phyloP scores from a whole-genome alignment of 2,113 vertebrate species.

The Cryptotis parvus region DNA sequence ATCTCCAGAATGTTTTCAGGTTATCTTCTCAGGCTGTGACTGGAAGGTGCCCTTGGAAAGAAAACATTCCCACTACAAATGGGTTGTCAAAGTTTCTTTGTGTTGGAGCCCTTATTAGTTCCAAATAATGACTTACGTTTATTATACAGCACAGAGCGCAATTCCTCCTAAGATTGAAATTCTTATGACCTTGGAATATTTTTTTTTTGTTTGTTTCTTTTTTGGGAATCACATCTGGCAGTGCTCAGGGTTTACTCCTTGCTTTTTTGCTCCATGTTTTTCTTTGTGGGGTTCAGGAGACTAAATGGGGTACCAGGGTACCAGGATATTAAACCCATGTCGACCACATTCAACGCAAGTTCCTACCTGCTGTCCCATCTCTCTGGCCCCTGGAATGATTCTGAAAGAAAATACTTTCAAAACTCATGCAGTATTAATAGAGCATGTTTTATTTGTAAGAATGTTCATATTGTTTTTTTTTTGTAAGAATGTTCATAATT shows the following conservation, averaged over 20 bases:
- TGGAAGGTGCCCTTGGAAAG: slow-evolving; percentile 5
- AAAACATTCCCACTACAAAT: slow-evolving; percentile 20
- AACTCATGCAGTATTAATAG: slow-evolving; percentile 14
- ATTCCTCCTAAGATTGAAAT: not conserved
- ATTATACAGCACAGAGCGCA: not conserved
- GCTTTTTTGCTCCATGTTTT: too few relatives aligned
- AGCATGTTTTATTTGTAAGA: not conserved
- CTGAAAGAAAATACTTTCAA: not conserved
- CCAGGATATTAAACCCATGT: too few relatives aligned
- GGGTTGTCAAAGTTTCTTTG: slow-evolving; percentile 1
- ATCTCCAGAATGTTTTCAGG: slow-evolving; percentile 45
- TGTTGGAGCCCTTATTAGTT: not conserved
- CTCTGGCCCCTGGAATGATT: not conserved
- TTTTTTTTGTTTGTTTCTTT: too few relatives aligned
- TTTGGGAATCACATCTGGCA: too few relatives aligned
- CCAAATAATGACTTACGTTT: not conserved
- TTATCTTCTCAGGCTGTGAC: slow-evolving; percentile 22
- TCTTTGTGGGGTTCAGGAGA: too few relatives aligned
- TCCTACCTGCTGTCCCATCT: too few relatives aligned
- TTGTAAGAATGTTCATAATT: too few relatives aligned
- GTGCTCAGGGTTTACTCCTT: too few relatives aligned
- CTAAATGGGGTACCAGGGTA: too few relatives aligned
- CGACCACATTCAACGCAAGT: too few relatives aligned
- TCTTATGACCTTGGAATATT: not conserved
- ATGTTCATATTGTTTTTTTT: not conserved